phyloP scores from a whole-genome alignment of 2,888 invertebrate genomes.

The Asteroscopus sphinx region DNA sequence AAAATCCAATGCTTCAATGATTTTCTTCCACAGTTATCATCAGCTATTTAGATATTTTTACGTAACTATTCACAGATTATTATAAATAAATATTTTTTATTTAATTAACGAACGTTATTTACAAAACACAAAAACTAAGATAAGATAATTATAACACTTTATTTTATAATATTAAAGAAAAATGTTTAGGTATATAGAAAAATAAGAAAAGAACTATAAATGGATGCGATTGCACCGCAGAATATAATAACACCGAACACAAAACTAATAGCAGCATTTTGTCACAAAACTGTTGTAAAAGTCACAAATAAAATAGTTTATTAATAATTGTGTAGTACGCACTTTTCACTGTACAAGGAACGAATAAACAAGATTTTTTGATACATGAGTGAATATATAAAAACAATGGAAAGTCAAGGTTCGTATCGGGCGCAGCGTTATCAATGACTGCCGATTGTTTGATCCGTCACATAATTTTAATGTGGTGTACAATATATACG shows the following conservation, averaged over 20 bases:
- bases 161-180: slow-evolving; percentile 47
- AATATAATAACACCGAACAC: slow-evolving; percentile 54
- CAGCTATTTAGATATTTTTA: too few species aligned
- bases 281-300: neutral
- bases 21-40: too few species aligned
- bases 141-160: neutral
- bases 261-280: slow-evolving; percentile 52
- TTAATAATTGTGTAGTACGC: neutral
- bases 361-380: slow-evolving; percentile 22
- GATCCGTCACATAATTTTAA: slow-evolving; percentile 7
- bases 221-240: slow-evolving; percentile 54
- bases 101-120: too few species aligned
- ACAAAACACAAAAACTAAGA: too few species aligned
- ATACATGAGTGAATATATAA: slow-evolving; percentile 30
- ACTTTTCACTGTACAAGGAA: slow-evolving; percentile 13
- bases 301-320: neutral
- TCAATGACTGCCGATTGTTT: slow-evolving; percentile 28
- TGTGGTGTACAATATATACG: slow-evolving; percentile 14
- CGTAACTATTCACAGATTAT: too few species aligned
- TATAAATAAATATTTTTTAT: too few species aligned
- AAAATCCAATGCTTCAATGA: too few species aligned
- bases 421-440: slow-evolving; percentile 28
- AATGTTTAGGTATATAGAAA: slow-evolving; percentile 62
- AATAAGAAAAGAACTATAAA: slow-evolving; percentile 61
- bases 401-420: slow-evolving; percentile 28